Percentiles rank a stretch among this genome's conserved stretches.
Conservation (phyloP, 35 echinoderm and acorn worm species). For the Nesometra sesokonis region DNA sequence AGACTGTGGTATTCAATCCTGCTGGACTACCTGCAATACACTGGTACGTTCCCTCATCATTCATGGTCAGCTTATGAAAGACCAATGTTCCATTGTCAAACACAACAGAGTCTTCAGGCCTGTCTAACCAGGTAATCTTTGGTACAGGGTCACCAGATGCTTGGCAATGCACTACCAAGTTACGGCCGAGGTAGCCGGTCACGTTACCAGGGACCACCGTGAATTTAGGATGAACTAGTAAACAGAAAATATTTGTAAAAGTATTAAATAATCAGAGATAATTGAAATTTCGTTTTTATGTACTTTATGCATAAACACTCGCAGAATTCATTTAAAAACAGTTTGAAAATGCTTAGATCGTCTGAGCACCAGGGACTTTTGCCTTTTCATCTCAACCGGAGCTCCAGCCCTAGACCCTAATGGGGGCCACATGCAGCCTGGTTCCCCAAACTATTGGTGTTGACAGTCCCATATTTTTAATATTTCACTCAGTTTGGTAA, state of each 20-base stretch:
- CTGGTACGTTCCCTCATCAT: constrained; percentile 72
- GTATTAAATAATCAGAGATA: not conserved
- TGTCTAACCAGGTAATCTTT: constrained; percentile 48
- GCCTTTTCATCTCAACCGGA: too few species aligned
- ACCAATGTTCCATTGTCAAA: constrained; percentile 52
- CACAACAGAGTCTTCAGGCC: not conserved
- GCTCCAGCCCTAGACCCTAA: too few species aligned
- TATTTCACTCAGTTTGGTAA: too few species aligned
- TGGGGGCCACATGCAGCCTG: too few species aligned
- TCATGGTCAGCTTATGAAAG: constrained; percentile 19
- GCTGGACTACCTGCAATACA: constrained; percentile 80
- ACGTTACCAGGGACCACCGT: constrained; percentile 44
- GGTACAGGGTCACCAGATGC: constrained; percentile 73
- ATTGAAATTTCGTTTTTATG: not conserved
- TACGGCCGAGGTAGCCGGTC: constrained; percentile 48
- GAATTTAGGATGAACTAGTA: constrained; percentile 72
- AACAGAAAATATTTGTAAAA: constrained; percentile 6
- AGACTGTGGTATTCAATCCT: constrained; percentile 61
- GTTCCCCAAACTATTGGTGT: too few species aligned
- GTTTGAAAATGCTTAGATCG: not conserved
- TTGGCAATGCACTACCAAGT: constrained; percentile 54
- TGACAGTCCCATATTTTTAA: too few species aligned
- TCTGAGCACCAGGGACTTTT: too few species aligned
- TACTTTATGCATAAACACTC: not conserved
- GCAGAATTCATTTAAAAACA: not conserved